Percentiles rank a stretch among this genome's conserved stretches.
phyloP scores from a whole-genome alignment of 2,888 invertebrate species.

The Brachycybe producta region DNA sequence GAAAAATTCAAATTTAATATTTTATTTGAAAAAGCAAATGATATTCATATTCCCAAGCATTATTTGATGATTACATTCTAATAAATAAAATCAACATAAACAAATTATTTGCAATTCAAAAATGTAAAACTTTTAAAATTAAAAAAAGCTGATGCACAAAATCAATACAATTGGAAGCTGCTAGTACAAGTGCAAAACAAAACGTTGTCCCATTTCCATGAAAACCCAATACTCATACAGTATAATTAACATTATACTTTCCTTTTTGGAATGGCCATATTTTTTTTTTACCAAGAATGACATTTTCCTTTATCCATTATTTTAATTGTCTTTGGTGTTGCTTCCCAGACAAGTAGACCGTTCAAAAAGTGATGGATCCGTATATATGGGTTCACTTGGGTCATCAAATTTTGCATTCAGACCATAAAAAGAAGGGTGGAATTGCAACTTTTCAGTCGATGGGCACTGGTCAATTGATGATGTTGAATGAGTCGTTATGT shows the following conservation, averaged over 20 bases:
- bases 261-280: neutral
- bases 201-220: too few species aligned
- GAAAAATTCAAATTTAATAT: too few species aligned
- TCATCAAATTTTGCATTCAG: constrained; percentile 50
- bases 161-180: too few species aligned
- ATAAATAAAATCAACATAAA: neutral
- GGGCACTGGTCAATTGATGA: constrained; percentile 5
- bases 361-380: constrained; percentile 70
- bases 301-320: neutral
- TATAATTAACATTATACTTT: too few species aligned
- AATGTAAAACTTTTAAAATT: too few species aligned
- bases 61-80: neutral
- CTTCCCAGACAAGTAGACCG: constrained; percentile 5
- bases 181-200: too few species aligned
- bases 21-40: too few species aligned
- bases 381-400: constrained; percentile 85
- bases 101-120: too few species aligned
- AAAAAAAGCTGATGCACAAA: too few species aligned
- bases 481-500: constrained; percentile 21
- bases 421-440: constrained; percentile 13
- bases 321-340: neutral
- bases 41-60: neutral
- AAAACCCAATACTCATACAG: too few species aligned
- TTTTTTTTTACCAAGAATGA: neutral
- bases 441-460: neutral